Percentiles rank a stretch among this genome's conserved stretches.
Conservation (phyloP, 2,797 vertebrate species). For the Lepidocolaptes lacrymiger region DNA sequence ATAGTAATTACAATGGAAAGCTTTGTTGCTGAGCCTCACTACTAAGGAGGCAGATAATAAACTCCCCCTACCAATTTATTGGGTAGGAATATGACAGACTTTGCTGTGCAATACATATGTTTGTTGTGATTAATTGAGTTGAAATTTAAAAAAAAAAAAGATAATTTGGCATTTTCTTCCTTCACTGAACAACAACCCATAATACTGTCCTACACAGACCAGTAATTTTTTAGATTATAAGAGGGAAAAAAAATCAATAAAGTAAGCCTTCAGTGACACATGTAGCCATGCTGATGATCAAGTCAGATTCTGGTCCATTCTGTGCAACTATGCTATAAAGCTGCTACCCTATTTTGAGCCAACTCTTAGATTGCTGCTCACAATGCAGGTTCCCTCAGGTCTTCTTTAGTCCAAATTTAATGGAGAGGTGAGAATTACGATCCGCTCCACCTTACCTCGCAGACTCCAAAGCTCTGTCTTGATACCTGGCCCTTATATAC, state of each 20-base stretch:
- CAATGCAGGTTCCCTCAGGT: not conserved
- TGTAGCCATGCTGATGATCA: not conserved
- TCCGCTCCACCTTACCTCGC: not conserved
- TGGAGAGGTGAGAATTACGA: not conserved
- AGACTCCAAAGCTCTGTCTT: not conserved
- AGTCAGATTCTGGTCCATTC: not conserved
- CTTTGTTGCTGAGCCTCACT: not conserved
- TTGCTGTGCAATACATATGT: not conserved
- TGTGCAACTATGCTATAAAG: not conserved
- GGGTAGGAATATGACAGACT: not conserved
- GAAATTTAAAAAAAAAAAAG: not conserved
- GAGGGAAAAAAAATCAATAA: not conserved
- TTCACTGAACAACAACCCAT: not conserved
- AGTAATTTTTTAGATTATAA: not conserved
- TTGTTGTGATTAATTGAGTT: not conserved
- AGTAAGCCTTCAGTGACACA: not conserved
- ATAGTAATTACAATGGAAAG: not conserved
- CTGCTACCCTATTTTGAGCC: not conserved
- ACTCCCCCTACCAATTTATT: not conserved
- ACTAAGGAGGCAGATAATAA: not conserved
- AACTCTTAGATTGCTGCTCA: not conserved
- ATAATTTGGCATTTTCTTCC: not conserved
- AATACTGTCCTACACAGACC: not conserved
- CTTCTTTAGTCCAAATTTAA: not conserved
- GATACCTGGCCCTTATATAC: not conserved